Conservation (phyloP, 1,140 invertebrate genomes). For the roundworm (Caenorhabditis elegans) region WBcel235 BX284603.4:7247501-7248000, state of each 20-base stretch:
- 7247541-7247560: background rate
- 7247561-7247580: too few species aligned
- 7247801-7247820: background rate
- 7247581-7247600: too few species aligned
- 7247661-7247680: background rate
- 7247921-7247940: background rate
- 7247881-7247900: background rate
- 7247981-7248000: too few species aligned
- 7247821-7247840: background rate
- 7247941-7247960: background rate
- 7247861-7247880: constrained; percentile 18
- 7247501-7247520: constrained; percentile 9
- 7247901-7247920: background rate
- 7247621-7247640: too few species aligned
- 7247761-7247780: constrained; percentile 1
- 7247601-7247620: too few species aligned
- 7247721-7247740: background rate
- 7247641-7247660: constrained; percentile 11
- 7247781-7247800: background rate
- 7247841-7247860: background rate
- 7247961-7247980: too few species aligned
- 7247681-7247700: background rate
- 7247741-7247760: background rate
- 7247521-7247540: constrained; percentile 34
- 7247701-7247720: background rate